phyloP scores from a whole-genome alignment of 2,888 invertebrate genomes.

The Apamea crenata region DNA sequence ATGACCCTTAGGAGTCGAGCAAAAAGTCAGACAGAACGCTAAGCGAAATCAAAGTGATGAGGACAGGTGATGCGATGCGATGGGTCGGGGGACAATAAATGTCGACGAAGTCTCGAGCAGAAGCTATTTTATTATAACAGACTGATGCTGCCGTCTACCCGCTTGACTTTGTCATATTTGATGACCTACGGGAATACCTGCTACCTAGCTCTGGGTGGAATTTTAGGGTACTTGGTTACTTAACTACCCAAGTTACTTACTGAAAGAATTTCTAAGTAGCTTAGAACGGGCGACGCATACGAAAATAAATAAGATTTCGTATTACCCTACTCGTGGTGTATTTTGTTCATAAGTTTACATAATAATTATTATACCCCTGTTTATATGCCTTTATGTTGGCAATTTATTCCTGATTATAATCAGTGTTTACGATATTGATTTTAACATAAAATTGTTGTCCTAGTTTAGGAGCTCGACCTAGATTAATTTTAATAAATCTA shows the following conservation, averaged over 20 bases:
- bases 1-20: too few relatives aligned
- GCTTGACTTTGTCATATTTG: background rate
- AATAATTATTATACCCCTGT: conserved; percentile 1
- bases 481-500: conserved; percentile 16
- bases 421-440: conserved; percentile 16
- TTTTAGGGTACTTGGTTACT: background rate
- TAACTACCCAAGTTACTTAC: background rate
- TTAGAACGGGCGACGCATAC: background rate
- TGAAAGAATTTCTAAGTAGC: background rate
- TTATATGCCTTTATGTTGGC: background rate
- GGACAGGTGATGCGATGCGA: too few relatives aligned
- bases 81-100: too few relatives aligned
- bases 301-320: conserved; percentile 1
- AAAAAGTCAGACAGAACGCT: too few relatives aligned
- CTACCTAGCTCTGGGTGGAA: background rate
- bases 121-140: background rate
- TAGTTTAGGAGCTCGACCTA: conserved; percentile 54
- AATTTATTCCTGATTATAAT: conserved; percentile 39
- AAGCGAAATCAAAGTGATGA: too few relatives aligned
- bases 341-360: conserved; percentile 4
- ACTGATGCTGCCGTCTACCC: background rate
- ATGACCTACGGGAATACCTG: background rate
- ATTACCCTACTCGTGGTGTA: background rate
- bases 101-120: too few relatives aligned
- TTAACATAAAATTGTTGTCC: conserved; percentile 19